phyloP scores from a whole-genome alignment of 1,140 invertebrate species.

The Bombus fervidus region DNA sequence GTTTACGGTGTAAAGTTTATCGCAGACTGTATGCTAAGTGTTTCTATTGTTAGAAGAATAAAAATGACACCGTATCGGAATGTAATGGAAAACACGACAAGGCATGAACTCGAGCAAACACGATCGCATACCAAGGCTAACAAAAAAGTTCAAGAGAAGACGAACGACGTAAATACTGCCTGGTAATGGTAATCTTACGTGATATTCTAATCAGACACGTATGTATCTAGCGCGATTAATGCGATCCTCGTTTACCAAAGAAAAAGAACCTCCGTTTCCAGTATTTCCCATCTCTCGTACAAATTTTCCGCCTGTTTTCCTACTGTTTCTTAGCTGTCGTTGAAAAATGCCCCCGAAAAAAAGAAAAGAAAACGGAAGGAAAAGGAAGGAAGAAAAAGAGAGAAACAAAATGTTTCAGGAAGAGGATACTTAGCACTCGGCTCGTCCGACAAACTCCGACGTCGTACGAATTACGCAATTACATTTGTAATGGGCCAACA shows the following conservation, averaged over 20 bases:
- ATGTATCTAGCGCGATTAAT: too few relatives aligned
- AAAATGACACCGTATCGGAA: not conserved
- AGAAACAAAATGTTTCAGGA: slow-evolving; percentile 35
- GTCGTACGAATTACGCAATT: slow-evolving; percentile 63
- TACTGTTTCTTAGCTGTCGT: not conserved
- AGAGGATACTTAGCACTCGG: slow-evolving; percentile 51
- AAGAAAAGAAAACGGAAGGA: not conserved
- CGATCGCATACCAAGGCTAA: not conserved
- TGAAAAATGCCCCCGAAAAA: too few relatives aligned
- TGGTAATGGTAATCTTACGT: not conserved
- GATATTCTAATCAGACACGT: too few relatives aligned
- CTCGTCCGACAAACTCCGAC: slow-evolving; percentile 47
- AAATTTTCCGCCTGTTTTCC: not conserved
- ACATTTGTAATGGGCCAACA: slow-evolving; percentile 57
- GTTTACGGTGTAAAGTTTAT: too few relatives aligned
- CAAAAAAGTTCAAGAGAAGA: not conserved
- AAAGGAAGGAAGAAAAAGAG: not conserved
- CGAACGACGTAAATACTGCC: not conserved
- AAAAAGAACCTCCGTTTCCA: not conserved
- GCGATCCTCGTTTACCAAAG: too few relatives aligned
- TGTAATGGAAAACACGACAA: not conserved
- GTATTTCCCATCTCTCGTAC: not conserved
- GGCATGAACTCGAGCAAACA: not conserved
- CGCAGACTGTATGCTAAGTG: too few relatives aligned
- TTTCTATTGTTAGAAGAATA: not conserved